Percentiles rank a stretch among this genome's conserved stretches.
These are phyloP conservation scores for Chaetops frenatus DNA, from an alignment of 2,113 vertebrate genomes.

Conservation along the genomic window DNA sequence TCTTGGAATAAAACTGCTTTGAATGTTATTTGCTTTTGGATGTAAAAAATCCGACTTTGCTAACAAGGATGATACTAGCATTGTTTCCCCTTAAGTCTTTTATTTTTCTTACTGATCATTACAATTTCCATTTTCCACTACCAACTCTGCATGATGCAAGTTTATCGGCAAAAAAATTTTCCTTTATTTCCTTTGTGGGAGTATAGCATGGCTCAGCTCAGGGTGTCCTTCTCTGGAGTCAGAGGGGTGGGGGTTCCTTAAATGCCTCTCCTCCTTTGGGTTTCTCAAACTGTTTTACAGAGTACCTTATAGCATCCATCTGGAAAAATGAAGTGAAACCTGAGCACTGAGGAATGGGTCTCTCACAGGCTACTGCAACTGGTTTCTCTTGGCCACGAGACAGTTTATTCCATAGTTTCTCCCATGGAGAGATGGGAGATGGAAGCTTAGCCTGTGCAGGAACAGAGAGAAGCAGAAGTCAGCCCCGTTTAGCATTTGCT, in stretches of 20 bases:
- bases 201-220: slow-evolving; percentile 36
- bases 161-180: background rate
- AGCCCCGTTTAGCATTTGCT: background rate
- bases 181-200: background rate
- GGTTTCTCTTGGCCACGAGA: background rate
- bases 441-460: background rate
- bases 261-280: background rate
- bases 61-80: slow-evolving; percentile 54
- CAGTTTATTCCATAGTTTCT: background rate
- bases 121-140: slow-evolving; percentile 38
- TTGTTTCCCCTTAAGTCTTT: slow-evolving; percentile 4
- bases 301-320: background rate
- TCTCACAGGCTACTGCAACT: background rate
- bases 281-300: background rate
- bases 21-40: slow-evolving; percentile 60
- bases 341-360: background rate
- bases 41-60: slow-evolving; percentile 48
- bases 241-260: background rate
- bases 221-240: background rate
- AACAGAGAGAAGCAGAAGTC: background rate
- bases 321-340: background rate
- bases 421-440: background rate
- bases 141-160: slow-evolving; percentile 63
- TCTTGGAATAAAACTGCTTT: slow-evolving; percentile 60
- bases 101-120: slow-evolving; percentile 9